phyloP scores from a whole-genome alignment of 2,113 vertebrate genomes.

The Epinephelus fuscoguttatus region DNA sequence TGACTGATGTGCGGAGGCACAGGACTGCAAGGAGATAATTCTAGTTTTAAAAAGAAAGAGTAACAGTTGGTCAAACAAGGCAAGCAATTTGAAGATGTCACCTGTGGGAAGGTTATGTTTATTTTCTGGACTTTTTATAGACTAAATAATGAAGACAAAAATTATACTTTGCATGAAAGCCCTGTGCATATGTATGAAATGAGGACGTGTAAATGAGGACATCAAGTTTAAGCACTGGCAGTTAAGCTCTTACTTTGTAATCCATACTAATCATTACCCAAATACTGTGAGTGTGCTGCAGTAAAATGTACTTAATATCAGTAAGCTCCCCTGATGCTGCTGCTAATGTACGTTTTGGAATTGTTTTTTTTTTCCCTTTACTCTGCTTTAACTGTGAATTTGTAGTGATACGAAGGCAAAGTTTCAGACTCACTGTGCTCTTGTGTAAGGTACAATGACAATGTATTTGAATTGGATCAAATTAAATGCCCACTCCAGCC shows the following conservation, averaged over 20 bases:
- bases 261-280: too few species aligned
- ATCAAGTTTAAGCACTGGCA: not conserved
- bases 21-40: too few species aligned
- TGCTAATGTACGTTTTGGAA: not conserved
- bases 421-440: not conserved
- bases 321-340: not conserved
- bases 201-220: not conserved
- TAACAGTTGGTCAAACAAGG: too few species aligned
- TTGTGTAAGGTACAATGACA: constrained; percentile 8
- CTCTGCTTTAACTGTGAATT: not conserved
- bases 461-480: constrained; percentile 6
- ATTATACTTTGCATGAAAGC: not conserved
- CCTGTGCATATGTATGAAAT: not conserved
- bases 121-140: not conserved
- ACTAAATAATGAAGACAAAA: not conserved
- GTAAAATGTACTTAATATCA: not conserved
- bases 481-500: constrained; percentile 34
- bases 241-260: not conserved
- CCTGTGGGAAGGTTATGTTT: not conserved
- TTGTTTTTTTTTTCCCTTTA: not conserved
- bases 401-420: not conserved
- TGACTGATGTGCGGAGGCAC: too few species aligned
- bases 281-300: not conserved
- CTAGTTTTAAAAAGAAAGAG: too few species aligned
- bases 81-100: not conserved